A percentile compares a stretch with the other conserved stretches of the same genome.
These are phyloP conservation scores for Rhincodon typus DNA, from an alignment of 2,797 vertebrate genomes.

Conservation along the genomic window DNA sequence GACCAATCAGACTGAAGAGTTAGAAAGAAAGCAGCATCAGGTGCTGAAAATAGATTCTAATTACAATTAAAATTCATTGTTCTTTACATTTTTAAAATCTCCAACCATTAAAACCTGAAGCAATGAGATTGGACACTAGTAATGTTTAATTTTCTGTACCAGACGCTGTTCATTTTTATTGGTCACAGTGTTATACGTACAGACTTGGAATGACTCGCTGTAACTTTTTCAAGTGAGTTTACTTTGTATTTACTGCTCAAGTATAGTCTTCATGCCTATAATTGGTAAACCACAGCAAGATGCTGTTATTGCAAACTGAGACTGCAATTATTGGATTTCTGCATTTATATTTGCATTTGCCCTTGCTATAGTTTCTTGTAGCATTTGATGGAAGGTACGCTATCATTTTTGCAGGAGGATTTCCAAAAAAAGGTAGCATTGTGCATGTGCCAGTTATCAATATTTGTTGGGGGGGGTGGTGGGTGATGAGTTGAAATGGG, in stretches of 20 bases:
- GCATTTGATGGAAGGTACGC: neutral
- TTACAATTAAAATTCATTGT: too few relatives aligned
- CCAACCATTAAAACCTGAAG: neutral
- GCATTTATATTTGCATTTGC: neutral
- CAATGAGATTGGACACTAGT: neutral
- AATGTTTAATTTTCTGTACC: neutral
- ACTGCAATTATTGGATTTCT: neutral
- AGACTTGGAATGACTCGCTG: neutral
- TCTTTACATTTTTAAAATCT: neutral
- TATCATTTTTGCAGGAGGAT: neutral
- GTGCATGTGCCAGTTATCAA: neutral
- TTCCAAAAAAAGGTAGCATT: neutral
- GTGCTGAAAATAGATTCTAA: too few relatives aligned
- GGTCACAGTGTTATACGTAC: neutral
- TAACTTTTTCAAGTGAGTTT: neutral
- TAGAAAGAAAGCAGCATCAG: neutral
- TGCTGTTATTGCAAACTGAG: neutral
- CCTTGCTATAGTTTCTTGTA: neutral
- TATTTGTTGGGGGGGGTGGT: neutral
- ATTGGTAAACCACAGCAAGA: neutral
- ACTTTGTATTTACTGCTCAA: neutral
- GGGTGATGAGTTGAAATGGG: too few relatives aligned
- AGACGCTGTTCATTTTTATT: neutral
- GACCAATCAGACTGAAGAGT: neutral
- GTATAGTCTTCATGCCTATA: neutral